phyloP scores from a whole-genome alignment of 1,140 invertebrate species.

The Pseudomyrmex gracilis region DNA sequence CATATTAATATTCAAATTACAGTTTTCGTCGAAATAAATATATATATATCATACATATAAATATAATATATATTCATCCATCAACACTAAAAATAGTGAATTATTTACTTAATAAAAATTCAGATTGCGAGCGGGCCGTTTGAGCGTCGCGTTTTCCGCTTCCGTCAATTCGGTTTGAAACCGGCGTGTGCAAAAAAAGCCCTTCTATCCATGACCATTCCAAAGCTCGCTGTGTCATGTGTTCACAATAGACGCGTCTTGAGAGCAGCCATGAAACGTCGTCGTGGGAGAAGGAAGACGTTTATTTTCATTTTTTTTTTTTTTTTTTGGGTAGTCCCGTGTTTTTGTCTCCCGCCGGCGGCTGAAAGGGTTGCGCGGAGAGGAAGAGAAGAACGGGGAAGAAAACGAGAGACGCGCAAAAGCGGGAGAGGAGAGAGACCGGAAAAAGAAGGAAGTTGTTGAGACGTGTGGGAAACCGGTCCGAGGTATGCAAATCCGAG shows the following conservation, averaged over 20 bases:
- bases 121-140: neutral
- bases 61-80: neutral
- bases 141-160: neutral
- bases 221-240: neutral
- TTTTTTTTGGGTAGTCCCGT: slow-evolving; percentile 60
- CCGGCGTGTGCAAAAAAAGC: slow-evolving; percentile 29
- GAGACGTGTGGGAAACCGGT: slow-evolving; percentile 78
- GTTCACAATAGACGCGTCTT: slow-evolving; percentile 15
- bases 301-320: slow-evolving; percentile 40
- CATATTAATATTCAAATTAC: neutral
- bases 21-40: neutral
- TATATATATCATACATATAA: too few relatives aligned
- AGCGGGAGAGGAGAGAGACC: slow-evolving; percentile 50
- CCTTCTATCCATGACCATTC: neutral
- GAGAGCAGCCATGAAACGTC: slow-evolving; percentile 64
- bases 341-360: slow-evolving; percentile 65
- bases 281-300: slow-evolving; percentile 66
- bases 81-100: neutral
- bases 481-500: slow-evolving; percentile 75
- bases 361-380: slow-evolving; percentile 71
- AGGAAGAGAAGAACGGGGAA: neutral
- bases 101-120: neutral
- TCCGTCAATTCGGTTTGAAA: neutral
- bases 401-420: slow-evolving; percentile 12
- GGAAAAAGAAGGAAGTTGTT: slow-evolving; percentile 61